phyloP scores from a whole-genome alignment of 1,140 invertebrate species.

The Lordiphosa collinella region DNA sequence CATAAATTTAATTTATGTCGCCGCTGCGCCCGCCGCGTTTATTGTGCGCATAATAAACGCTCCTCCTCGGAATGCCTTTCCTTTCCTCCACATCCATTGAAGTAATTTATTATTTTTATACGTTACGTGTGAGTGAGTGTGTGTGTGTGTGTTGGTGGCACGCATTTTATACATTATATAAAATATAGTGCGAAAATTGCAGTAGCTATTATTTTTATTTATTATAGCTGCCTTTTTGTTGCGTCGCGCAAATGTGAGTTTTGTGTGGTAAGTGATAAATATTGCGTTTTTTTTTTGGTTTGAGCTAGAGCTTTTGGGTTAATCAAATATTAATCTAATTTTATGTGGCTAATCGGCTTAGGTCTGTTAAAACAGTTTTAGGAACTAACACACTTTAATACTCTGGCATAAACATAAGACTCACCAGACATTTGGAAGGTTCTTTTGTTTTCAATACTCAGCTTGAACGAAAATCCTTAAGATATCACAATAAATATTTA shows the following conservation, averaged over 20 bases:
- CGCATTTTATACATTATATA: conserved; percentile 34
- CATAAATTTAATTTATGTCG: conserved; percentile 72
- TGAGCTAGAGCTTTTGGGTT: conserved; percentile 3
- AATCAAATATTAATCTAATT: too few relatives aligned
- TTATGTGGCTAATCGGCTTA: too few relatives aligned
- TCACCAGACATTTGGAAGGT: too few relatives aligned
- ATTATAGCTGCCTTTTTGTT: conserved; percentile 20
- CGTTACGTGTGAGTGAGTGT: conserved; percentile 23
- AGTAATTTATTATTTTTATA: conserved; percentile 76
- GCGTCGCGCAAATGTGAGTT: neutral
- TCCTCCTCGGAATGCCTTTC: conserved; percentile 32
- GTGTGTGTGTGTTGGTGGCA: conserved; percentile 6
- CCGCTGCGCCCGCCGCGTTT: conserved; percentile 65
- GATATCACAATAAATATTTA: too few relatives aligned
- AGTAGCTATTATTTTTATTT: conserved; percentile 49
- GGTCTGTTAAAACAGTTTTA: neutral
- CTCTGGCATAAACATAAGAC: too few relatives aligned
- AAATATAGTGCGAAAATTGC: conserved; percentile 54
- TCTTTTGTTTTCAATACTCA: too few relatives aligned
- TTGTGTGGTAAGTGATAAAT: conserved; percentile 54
- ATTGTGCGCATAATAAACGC: conserved; percentile 77
- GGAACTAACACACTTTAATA: too few relatives aligned
- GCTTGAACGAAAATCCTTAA: too few relatives aligned
- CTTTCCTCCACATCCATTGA: conserved; percentile 47
- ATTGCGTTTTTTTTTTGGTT: conserved; percentile 15